phyloP scores from a whole-genome alignment of 1,140 invertebrate species.

The Melitaea cinxia region DNA sequence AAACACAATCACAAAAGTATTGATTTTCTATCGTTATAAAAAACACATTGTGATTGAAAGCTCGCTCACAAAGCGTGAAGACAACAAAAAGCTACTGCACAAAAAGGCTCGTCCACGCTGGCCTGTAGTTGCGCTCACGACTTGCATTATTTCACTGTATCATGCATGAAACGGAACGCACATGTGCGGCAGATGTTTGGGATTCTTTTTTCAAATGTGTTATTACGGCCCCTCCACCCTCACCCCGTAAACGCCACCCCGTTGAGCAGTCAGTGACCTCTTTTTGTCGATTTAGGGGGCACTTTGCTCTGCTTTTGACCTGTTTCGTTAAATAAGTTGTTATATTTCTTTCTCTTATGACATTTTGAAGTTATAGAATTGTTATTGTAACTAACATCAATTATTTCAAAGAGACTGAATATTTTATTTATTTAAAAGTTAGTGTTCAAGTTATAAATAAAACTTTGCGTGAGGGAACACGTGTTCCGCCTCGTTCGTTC shows the following conservation, averaged over 20 bases:
- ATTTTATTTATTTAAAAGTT: conserved; percentile 46
- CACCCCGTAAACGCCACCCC: conserved; percentile 55
- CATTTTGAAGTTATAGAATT: background rate
- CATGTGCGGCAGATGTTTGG: conserved; percentile 78
- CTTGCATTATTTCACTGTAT: conserved; percentile 73
- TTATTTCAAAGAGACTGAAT: conserved; percentile 25
- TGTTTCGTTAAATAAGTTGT: conserved; percentile 53
- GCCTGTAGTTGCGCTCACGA: conserved; percentile 64
- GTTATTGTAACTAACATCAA: too few relatives aligned
- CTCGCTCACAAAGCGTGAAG: conserved; percentile 68
- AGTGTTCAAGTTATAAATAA: conserved; percentile 4
- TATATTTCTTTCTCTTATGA: conserved; percentile 9
- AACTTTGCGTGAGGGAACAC: conserved; percentile 16
- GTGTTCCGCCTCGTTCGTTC: conserved; percentile 1
- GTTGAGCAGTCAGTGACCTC: conserved; percentile 74
- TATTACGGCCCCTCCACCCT: conserved; percentile 63
- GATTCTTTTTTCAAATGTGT: conserved; percentile 75
- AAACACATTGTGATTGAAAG: conserved; percentile 68
- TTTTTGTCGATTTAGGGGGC: conserved; percentile 58
- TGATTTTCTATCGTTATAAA: conserved; percentile 66
- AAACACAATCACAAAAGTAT: conserved; percentile 55
- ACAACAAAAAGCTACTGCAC: conserved; percentile 69
- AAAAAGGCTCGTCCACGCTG: conserved; percentile 56
- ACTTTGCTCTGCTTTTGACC: conserved; percentile 68
- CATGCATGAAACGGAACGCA: conserved; percentile 69